Conservation (phyloP, 1,140 invertebrate species). For the Chelonus insularis region DNA sequence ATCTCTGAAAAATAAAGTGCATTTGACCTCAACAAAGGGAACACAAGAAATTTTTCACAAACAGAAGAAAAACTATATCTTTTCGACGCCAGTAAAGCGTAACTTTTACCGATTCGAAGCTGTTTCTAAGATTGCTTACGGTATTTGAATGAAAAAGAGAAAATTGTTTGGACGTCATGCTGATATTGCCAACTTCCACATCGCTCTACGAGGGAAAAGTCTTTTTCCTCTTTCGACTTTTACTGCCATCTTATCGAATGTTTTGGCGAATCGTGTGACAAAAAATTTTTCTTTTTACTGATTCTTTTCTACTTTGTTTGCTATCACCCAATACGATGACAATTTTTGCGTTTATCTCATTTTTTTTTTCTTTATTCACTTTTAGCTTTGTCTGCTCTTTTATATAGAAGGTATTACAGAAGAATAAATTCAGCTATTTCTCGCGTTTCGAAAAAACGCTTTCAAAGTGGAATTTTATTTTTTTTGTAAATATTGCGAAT, state of each 20-base stretch:
- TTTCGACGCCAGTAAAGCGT: slow-evolving; percentile 16
- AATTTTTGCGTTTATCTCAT: neutral
- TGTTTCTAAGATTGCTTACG: slow-evolving; percentile 37
- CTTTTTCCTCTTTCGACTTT: slow-evolving; percentile 11
- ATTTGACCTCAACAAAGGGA: neutral
- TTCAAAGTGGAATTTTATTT: too few relatives aligned
- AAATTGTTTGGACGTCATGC: slow-evolving; percentile 31
- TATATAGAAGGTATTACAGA: too few relatives aligned
- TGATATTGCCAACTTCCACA: slow-evolving; percentile 35
- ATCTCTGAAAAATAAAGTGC: too few relatives aligned
- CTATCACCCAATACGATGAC: neutral
- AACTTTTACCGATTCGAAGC: slow-evolving; percentile 29
- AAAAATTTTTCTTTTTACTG: slow-evolving; percentile 18
- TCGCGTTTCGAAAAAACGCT: too few relatives aligned
- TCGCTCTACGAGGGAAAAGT: slow-evolving; percentile 22
- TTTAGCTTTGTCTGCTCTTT: slow-evolving; percentile 12
- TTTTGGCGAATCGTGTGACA: slow-evolving; percentile 20
- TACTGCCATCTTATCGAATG: neutral
- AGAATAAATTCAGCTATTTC: too few relatives aligned
- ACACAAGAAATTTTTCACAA: neutral
- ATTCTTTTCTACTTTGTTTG: neutral
- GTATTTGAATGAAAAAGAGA: slow-evolving; percentile 25
- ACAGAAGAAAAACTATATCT: neutral
- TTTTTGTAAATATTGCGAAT: too few relatives aligned
- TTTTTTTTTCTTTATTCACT: slow-evolving; percentile 3